These are phyloP conservation scores for Psittacula derbiana DNA, from an alignment of 2,797 vertebrate genomes.

Conservation along the genomic window DNA sequence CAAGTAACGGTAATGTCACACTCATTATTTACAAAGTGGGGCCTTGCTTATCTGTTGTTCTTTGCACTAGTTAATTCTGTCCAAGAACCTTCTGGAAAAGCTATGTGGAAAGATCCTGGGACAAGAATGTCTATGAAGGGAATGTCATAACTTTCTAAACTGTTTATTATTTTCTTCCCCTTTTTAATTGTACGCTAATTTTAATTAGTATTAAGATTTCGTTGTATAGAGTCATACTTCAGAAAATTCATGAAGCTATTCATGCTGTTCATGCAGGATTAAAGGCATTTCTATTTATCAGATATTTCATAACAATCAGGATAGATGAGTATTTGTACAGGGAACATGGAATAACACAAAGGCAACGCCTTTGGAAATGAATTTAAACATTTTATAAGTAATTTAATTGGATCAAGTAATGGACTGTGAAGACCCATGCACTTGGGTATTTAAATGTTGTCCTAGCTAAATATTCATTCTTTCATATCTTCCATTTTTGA, in stretches of 20 bases:
- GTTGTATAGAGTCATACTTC: conserved; percentile 18
- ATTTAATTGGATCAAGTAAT: conserved; percentile 64
- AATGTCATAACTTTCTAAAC: not conserved
- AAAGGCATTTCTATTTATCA: conserved; percentile 48
- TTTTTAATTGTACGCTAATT: conserved; percentile 42
- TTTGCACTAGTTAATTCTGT: not conserved
- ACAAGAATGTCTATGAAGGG: not conserved
- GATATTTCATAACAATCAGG: conserved; percentile 38
- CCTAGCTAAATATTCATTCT: not conserved
- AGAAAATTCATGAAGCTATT: conserved; percentile 10
- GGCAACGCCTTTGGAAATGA: conserved; percentile 62
- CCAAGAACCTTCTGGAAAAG: not conserved
- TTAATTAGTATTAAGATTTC: conserved; percentile 63
- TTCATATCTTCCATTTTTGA: not conserved
- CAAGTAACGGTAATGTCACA: not conserved
- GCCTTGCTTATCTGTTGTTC: not conserved
- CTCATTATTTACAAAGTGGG: not conserved
- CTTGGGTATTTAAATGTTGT: not conserved
- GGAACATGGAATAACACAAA: conserved; percentile 3
- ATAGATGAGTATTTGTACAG: conserved; percentile 46
- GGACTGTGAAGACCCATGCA: not conserved
- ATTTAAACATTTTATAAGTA: conserved; percentile 56
- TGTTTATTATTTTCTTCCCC: conserved; percentile 37
- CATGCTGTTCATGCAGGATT: conserved; percentile 11
- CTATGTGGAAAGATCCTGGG: not conserved